phyloP scores from a whole-genome alignment of 2,113 vertebrate species.

The Aegypius monachus region DNA sequence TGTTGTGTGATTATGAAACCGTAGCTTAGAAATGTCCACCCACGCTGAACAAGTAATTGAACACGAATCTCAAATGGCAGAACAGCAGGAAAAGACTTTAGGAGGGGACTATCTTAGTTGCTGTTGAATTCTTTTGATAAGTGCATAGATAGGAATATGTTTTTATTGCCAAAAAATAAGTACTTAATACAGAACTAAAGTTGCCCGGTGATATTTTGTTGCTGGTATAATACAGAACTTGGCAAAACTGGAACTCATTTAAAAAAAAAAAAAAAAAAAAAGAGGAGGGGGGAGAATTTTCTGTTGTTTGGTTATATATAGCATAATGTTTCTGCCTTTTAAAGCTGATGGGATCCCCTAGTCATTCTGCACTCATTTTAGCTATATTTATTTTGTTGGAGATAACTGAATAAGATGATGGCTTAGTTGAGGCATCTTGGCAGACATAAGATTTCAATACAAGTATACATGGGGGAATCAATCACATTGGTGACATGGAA shows the following conservation, averaged over 20 bases:
- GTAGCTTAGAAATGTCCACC: neutral
- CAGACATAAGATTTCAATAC: neutral
- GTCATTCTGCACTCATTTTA: neutral
- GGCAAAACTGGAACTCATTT: neutral
- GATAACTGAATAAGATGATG: neutral
- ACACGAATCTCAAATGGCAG: neutral
- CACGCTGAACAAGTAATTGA: neutral
- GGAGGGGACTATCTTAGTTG: neutral
- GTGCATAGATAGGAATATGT: neutral
- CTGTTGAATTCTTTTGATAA: neutral
- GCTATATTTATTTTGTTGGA: neutral
- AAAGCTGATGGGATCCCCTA: neutral
- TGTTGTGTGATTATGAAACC: neutral
- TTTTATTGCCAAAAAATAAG: neutral
- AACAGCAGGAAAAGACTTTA: neutral
- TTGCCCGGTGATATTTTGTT: neutral
- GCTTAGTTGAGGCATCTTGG: neutral
- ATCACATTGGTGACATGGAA: neutral
- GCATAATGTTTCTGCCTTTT: neutral
- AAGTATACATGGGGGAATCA: neutral
- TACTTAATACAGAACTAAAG: neutral
- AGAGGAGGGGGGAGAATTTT: fast-evolving
- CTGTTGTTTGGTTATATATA: neutral
- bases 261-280: neutral
- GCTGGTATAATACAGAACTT: neutral